Evolutionary conservation across 2,888 invertebrate genomes (phyloP).

Genomic region (Hydropsyche betteni): DNA sequence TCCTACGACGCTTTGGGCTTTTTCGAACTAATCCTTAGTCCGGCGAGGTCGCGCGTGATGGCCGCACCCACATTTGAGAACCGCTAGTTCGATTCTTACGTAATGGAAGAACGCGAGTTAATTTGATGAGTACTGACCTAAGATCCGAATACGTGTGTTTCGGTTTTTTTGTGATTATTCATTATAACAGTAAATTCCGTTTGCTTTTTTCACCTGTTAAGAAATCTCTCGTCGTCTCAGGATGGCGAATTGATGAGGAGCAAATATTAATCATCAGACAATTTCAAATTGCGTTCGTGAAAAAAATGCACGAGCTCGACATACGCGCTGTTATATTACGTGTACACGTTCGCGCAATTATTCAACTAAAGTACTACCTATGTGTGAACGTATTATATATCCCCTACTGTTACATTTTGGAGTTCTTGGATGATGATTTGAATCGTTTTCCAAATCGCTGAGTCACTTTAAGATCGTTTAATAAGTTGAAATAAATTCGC

Average conservation of each 20-base stretch:
- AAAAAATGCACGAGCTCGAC: slow-evolving; percentile 6
- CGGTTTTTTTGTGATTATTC: slow-evolving; percentile 28
- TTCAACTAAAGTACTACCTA: too few relatives aligned
- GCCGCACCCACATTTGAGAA: slow-evolving; percentile 31
- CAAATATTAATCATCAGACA: slow-evolving; percentile 30
- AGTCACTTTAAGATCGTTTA: too few relatives aligned
- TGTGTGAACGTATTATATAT: too few relatives aligned
- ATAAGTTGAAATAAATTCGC: too few relatives aligned
- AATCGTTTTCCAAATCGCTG: too few relatives aligned
- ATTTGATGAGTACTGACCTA: slow-evolving; percentile 37
- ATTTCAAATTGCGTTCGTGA: slow-evolving; percentile 13
- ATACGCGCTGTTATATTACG: neutral
- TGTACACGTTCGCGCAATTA: neutral
- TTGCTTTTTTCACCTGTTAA: slow-evolving; percentile 22
- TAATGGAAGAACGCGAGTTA: slow-evolving; percentile 31
- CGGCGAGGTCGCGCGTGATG: neutral
- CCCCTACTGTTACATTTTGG: too few relatives aligned
- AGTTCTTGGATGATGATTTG: too few relatives aligned
- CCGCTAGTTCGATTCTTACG: slow-evolving; percentile 31
- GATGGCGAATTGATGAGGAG: slow-evolving; percentile 31
- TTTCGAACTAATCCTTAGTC: too few relatives aligned
- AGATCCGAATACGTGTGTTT: slow-evolving; percentile 19
- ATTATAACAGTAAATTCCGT: slow-evolving; percentile 31
- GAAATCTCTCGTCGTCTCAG: slow-evolving; percentile 10
- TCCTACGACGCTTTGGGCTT: too few relatives aligned